Evolutionary conservation across 2,797 vertebrate genomes (phyloP).

Genomic region (Nasua narica): DNA sequence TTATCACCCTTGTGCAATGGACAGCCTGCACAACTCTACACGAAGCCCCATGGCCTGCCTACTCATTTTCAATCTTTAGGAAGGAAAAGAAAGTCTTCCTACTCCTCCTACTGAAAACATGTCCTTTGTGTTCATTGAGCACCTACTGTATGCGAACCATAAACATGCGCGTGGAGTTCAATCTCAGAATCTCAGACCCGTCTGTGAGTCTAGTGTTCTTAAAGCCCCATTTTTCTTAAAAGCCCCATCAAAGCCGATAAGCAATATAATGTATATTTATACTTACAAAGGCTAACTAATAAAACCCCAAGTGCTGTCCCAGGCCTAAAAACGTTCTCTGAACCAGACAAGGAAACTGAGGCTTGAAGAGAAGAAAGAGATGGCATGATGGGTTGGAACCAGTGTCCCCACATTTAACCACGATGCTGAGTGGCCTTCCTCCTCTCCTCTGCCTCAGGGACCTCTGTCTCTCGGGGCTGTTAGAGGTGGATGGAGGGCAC

Average conservation of each 20-base stretch:
- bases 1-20: not conserved
- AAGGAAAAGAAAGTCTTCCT: not conserved
- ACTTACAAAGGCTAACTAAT: not conserved
- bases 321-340: not conserved
- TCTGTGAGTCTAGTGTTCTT: not conserved
- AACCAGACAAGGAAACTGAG: not conserved
- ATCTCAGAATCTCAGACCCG: too few species aligned
- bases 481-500: not conserved
- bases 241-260: not conserved
- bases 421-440: not conserved
- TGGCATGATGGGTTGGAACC: accelerated
- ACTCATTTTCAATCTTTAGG: not conserved
- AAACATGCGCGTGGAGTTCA: not conserved
- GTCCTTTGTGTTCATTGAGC: not conserved
- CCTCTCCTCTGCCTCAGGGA: not conserved
- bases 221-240: not conserved
- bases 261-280: not conserved
- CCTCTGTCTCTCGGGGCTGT: not conserved
- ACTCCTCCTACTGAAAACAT: not conserved
- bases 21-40: not conserved
- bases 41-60: not conserved
- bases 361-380: not conserved
- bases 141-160: not conserved
- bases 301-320: not conserved
- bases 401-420: not conserved